Evolutionary conservation across 1,140 invertebrate genomes (phyloP), one percentile per base, ranked within the genome.

Genomic region (Trypoxylus dichotomus): DNA sequence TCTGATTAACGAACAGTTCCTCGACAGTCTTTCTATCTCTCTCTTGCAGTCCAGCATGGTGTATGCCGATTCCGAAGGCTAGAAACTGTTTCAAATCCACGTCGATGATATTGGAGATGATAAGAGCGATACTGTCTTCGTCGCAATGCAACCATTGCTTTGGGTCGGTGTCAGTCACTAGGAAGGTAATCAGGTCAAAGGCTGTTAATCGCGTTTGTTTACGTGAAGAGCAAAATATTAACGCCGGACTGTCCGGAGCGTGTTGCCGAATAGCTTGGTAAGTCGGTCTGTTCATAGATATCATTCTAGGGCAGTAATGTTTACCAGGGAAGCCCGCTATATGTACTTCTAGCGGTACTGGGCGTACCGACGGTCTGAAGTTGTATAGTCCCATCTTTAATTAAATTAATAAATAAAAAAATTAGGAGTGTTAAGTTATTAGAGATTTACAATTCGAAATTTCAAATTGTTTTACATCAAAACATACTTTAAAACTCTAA

Each of bases 221-320:
- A 63, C 98, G 89, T n/a, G 97, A 99, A 0, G 98, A 98, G 0
- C 99, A 98, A 87, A 99, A 99, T 6, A 99, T 92, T 25, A 99
- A 89, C 0, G 94, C 91, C 0, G 98, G 98, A 83, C 98, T 93
- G 7, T 88, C 86, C 0, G 97, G 96, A 0, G 97, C 98, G 87
- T 99, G 95, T 76, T 95, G 93, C 74, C 93, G 91, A 79, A 99
- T 98, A 1, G 96, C 96, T 88, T 97, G 94, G 87, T 96, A 99
- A 2, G 96, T 94, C n/a, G 98, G 98, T 84, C 97, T 96, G 87
- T 99, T 99, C 98, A 99, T 99, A 0, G 97, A 96, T 43, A 97
- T 95, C 98, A 99, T 99, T 77, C 98, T 91, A 0, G 98, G 98
- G 86, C 98, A 99, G 87, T 99, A 99, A 86, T 99, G 97, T 82